Base-by-base conservation (phyloP, 2,888 invertebrate species). In the Yponomeuta sedellus region DNA sequence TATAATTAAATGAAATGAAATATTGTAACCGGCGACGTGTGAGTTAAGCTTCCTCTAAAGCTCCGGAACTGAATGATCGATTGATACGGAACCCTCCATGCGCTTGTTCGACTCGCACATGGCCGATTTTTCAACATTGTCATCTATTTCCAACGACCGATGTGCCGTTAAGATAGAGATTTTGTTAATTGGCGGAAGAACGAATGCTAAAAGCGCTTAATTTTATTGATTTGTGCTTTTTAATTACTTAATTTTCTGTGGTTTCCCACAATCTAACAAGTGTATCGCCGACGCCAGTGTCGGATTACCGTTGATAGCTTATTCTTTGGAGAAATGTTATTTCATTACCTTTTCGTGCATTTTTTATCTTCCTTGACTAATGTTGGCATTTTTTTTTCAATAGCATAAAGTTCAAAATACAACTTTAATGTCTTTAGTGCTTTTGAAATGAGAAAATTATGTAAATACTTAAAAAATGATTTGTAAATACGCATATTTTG, bases 141-240 rank as follows among this genome's bases (percentile, higher is more conserved):
- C 34, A 34, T 34, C 34, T 34, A 8, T 34, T 34, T 34, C 8
- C 34, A 34, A 34, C 34, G 34, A 16, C 39, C 56, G 67, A 63
- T 67, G 57, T n/a, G 66, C 69, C 65, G 61, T 68, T 66, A 66
- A 66, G 63, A 70, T 71, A 74, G 72, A 67, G 67, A 64, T 67
- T 67, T 69, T 66, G 71, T 71, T 75, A 77, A 80, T 80, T 74
- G 77, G 72, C 73, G 72, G 70, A 73, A 73, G 73, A 73, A 71
- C 79, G 72, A 75, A 80, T 82, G 75, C 76, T 71, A 76, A 79
- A 79, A 75, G 74, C 71, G 71, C 73, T 73, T 72, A 71, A 70
- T 76, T 75, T 77, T 77, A 79, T 78, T 75, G 72, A 72, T 75
- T 69, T 74, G 71, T 74, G 75, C 77, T 76, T 71, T 75, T 70